A percentile compares a stretch with the other conserved stretches of the same genome.
Evolutionary conservation across 2,797 vertebrate species (phyloP).

Genomic region (Mormyrus proboscirostris): DNA sequence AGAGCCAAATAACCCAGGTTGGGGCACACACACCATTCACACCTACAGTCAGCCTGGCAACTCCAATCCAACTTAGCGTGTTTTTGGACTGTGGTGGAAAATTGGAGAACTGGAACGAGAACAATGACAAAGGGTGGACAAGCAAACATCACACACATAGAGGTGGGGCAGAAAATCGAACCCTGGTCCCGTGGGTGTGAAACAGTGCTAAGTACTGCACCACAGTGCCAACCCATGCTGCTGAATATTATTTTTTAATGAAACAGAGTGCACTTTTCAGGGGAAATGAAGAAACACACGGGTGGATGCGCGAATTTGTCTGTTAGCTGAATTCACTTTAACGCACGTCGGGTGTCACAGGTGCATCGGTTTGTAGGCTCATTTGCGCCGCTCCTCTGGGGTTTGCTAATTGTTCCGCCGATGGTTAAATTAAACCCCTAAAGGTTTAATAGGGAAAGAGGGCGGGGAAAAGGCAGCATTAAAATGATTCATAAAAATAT

Average conservation of each 20-base stretch:
- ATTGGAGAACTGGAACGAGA: background rate
- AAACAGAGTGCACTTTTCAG: background rate
- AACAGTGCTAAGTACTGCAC: background rate
- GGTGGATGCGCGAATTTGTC: background rate
- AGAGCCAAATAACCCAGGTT: background rate
- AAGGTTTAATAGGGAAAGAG: background rate
- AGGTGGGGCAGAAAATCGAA: background rate
- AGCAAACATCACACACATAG: background rate
- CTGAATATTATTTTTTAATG: background rate
- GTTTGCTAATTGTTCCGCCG: background rate
- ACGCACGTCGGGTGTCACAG: background rate
- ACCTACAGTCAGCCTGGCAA: background rate
- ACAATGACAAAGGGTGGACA: background rate
- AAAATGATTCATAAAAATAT: background rate
- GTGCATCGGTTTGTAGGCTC: background rate
- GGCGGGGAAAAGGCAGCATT: background rate
- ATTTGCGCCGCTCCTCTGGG: background rate
- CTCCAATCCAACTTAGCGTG: background rate
- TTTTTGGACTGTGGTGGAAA: background rate
- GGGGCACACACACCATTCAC: background rate
- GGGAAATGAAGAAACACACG: background rate
- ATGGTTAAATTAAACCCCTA: constrained; percentile 4
- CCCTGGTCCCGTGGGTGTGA: background rate
- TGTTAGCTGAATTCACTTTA: background rate
- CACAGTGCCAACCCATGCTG: background rate